Evolutionary conservation across 2,113 vertebrate species (phyloP).

Genomic region (Leptodactylus fuscus): DNA sequence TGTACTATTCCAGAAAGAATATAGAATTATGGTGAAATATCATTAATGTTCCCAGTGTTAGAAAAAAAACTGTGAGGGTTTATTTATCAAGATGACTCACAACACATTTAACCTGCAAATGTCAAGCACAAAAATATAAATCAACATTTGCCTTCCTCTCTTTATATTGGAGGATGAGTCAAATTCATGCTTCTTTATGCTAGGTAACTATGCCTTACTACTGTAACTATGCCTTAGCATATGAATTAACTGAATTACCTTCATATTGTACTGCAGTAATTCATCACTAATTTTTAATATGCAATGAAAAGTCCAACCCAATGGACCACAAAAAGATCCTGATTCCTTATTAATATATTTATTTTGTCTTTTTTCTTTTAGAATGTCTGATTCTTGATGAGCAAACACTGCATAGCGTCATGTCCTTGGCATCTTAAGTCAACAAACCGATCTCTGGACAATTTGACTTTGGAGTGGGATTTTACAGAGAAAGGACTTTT

Average conservation of each 20-base stretch:
- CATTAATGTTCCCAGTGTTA: no score
- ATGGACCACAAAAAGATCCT: background rate
- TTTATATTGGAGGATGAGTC: background rate
- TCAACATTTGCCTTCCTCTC: background rate
- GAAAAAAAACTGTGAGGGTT: no score
- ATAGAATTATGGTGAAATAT: no score
- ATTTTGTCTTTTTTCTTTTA: background rate
- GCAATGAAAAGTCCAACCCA: background rate
- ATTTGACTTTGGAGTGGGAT: slow-evolving; percentile 8
- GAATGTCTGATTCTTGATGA: slow-evolving; percentile 7
- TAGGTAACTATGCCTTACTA: no score
- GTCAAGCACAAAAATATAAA: background rate
- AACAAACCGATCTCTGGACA: background rate
- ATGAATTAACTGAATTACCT: background rate
- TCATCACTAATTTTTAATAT: background rate
- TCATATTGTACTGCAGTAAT: background rate
- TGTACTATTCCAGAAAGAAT: no score
- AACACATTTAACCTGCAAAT: background rate
- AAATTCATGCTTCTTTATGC: background rate
- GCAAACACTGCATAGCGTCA: background rate
- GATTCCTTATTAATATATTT: no score
- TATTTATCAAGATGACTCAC: no score
- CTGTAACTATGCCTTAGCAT: background rate
- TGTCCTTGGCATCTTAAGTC: background rate
- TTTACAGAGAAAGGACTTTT: slow-evolving; percentile 1